These are phyloP conservation scores for Ctenoplectra terminalis DNA, from an alignment of 1,140 invertebrate species.

Conservation along the genomic window DNA sequence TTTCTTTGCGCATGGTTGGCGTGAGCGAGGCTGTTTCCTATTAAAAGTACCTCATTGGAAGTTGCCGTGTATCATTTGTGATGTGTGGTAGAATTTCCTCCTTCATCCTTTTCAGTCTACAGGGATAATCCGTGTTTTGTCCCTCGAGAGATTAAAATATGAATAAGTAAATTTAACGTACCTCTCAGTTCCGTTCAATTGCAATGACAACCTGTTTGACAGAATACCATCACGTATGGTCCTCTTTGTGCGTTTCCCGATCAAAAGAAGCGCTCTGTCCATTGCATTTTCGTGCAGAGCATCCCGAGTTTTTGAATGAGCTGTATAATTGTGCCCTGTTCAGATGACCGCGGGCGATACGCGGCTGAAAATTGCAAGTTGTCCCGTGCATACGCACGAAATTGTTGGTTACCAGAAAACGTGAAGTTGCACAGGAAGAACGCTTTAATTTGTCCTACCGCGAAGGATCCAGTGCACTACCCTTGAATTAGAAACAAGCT, in stretches of 20 bases:
- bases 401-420: constrained; percentile 29
- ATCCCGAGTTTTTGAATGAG: constrained; percentile 17
- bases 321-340: constrained; percentile 32
- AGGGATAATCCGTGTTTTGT: no score
- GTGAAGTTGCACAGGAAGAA: constrained; percentile 25
- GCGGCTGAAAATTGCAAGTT: constrained; percentile 54
- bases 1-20: no score
- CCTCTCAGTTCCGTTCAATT: not conserved
- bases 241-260: not conserved
- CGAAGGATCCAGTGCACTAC: no score
- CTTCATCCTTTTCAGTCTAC: no score
- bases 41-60: no score
- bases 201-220: not conserved
- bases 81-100: no score
- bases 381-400: constrained; percentile 12
- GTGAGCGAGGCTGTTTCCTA: no score
- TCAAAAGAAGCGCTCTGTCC: not conserved
- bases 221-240: not conserved
- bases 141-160: no score
- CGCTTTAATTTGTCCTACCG: constrained; percentile 2
- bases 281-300: constrained; percentile 29
- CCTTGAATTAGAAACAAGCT: no score
- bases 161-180: no score
- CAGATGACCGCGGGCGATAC: constrained; percentile 44
- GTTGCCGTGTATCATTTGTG: no score